Base-by-base conservation (phyloP, 1,140 invertebrate species). In the Vanessa atalanta region DNA sequence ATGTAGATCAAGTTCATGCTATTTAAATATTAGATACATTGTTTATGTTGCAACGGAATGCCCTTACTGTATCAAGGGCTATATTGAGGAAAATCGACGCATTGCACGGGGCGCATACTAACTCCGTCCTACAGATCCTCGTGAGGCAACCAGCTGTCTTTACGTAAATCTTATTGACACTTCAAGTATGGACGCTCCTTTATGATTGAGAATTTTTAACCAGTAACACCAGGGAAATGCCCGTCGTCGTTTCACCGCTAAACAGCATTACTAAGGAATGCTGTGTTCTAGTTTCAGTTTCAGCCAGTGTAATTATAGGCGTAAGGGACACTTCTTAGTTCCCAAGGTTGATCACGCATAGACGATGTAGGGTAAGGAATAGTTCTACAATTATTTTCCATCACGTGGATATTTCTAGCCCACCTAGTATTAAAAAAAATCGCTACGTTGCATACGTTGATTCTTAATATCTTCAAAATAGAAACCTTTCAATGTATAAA, bases 61-160 rank as follows among this genome's bases (percentile, higher is more conserved):
- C 77, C 79, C 77, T 81, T 75, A 78, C 66, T 70, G 51, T 68
- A 71, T 73, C 77, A 79, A 77, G 79, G 79, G 73, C 72, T 66
- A 60, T 51, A 63, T 70, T n/a, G 73, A 79, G 79, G 78, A 77
- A 81, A 81, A 81, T 57, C 65, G 53, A 64, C 7, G 43, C 9
- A 31, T 23, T 11, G 48, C 72, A 16, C 63, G 57, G 48, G 50
- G 3, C 55, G 83, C 80, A 85, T 85, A 83, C 81, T 71, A 85
- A 85, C 51, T 31, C 51, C 76, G 82, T 84, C 83, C 83, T 81
- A 80, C 53, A 73, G 79, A 48, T 61, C 70, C 71, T 60, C 53
- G 76, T 82, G 84, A 76, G 69, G 81, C 79, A 79, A 83, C 20
- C 77, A 67, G 81, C 75, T 74, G 63, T 65, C 70, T 57, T 20